Evolutionary conservation across 2,888 invertebrate species (phyloP).

Genomic region (Stictocephala bisonia): DNA sequence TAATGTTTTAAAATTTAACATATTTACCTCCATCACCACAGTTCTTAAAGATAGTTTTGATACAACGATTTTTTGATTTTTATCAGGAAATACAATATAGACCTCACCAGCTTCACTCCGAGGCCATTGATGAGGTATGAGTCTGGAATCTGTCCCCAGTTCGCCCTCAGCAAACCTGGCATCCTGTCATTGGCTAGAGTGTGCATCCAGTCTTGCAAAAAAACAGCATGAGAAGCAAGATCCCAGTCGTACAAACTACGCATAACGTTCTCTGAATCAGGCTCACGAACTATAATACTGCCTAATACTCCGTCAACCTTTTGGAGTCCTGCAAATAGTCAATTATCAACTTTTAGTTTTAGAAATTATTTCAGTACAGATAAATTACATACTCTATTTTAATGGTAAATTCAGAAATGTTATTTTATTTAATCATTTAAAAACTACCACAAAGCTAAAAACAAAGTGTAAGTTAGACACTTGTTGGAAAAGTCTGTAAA

Average conservation of each 20-base stretch:
- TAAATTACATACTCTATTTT: background rate
- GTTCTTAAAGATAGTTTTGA: too few relatives aligned
- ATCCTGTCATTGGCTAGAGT: constrained; percentile 63
- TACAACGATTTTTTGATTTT: too few relatives aligned
- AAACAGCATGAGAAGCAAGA: constrained; percentile 68
- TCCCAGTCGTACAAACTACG: constrained; percentile 65
- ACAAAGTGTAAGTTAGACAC: too few relatives aligned
- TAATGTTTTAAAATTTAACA: too few relatives aligned
- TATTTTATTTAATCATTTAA: too few relatives aligned
- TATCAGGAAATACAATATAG: background rate
- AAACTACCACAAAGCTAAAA: too few relatives aligned
- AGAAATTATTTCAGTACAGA: background rate
- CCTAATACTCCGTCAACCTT: constrained; percentile 73
- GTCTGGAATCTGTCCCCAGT: constrained; percentile 64
- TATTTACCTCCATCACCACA: too few relatives aligned
- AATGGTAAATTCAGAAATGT: background rate
- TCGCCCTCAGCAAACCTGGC: constrained; percentile 64
- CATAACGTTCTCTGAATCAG: constrained; percentile 62
- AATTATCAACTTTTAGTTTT: background rate
- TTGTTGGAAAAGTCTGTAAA: too few relatives aligned
- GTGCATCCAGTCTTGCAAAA: constrained; percentile 68
- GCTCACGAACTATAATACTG: constrained; percentile 69
- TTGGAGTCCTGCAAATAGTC: constrained; percentile 67
- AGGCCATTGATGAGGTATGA: constrained; percentile 63
- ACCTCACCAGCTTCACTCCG: constrained; percentile 60